These are phyloP conservation scores for Pandemis cinnamomeana DNA, from an alignment of 2,888 invertebrate species.

Conservation along the genomic window DNA sequence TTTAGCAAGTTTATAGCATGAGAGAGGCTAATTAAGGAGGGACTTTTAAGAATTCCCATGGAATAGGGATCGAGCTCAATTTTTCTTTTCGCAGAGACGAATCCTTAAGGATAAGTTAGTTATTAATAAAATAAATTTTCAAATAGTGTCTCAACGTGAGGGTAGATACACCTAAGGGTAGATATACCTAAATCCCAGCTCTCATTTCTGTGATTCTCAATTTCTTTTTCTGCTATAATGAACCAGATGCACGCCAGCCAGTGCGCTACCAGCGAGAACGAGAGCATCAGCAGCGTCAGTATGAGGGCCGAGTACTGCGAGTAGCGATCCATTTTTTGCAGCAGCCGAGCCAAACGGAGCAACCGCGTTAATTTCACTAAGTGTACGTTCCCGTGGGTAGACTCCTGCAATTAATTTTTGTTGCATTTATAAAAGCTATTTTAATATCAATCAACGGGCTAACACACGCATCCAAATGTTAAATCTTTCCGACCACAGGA, in stretches of 20 bases:
- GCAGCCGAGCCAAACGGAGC: slow-evolving; percentile 93
- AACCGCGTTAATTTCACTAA: slow-evolving; percentile 96
- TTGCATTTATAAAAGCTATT: no score
- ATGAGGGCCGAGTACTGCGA: slow-evolving; percentile 98
- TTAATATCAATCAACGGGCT: not conserved
- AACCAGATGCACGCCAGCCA: slow-evolving; percentile 99
- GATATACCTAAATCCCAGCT: slow-evolving; percentile 93
- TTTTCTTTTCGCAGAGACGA: no score
- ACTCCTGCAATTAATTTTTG: slow-evolving; percentile 81
- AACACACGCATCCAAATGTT: not conserved
- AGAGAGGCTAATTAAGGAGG: no score
- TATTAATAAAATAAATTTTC: no score
- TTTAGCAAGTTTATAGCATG: no score
- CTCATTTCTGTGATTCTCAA: slow-evolving; percentile 88
- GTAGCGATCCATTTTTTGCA: slow-evolving; percentile 98
- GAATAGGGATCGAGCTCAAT: no score
- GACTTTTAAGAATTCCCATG: no score
- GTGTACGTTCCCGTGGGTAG: slow-evolving; percentile 91
- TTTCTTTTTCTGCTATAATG: slow-evolving; percentile 96
- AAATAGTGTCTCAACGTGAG: no score
- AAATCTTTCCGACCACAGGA: not conserved
- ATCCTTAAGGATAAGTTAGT: no score
- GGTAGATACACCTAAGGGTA: no score
- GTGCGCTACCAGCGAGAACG: slow-evolving; percentile 96
- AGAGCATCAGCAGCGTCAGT: slow-evolving; percentile 96